A percentile compares a stretch with the other conserved stretches of the same genome.
Evolutionary conservation across 1,140 invertebrate genomes (phyloP).

Genomic region (Platyscapa corneri): DNA sequence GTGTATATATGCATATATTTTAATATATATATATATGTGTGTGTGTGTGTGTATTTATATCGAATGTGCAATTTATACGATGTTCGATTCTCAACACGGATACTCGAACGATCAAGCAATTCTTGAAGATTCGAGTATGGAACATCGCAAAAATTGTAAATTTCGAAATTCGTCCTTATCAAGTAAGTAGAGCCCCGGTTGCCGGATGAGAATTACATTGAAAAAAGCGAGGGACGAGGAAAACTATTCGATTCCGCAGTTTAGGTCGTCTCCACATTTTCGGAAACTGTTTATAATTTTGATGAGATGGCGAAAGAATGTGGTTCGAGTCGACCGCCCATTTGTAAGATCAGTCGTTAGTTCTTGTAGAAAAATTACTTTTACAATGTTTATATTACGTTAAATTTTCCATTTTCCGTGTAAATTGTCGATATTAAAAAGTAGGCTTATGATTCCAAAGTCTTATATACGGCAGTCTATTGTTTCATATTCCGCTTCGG

Average conservation of each 20-base stretch:
- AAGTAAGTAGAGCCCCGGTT: neutral
- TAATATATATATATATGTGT: too few species aligned
- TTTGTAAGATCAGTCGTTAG: conserved; percentile 18
- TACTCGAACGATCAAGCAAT: conserved; percentile 72
- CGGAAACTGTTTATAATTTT: conserved; percentile 9
- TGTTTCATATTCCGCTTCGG: conserved; percentile 30
- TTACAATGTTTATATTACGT: conserved; percentile 18
- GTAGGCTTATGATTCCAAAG: conserved; percentile 63
- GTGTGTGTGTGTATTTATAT: too few species aligned
- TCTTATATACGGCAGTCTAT: conserved; percentile 64
- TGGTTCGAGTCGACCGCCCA: neutral
- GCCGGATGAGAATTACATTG: neutral
- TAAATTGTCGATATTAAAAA: conserved; percentile 40
- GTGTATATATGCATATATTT: too few species aligned
- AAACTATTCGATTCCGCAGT: neutral
- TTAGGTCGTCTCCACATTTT: neutral
- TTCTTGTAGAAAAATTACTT: conserved; percentile 21
- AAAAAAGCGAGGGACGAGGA: neutral
- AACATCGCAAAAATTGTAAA: conserved; percentile 63
- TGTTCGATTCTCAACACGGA: conserved; percentile 71
- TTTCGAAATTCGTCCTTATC: conserved; percentile 56
- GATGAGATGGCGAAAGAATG: neutral
- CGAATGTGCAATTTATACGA: conserved; percentile 60
- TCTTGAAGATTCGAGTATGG: conserved; percentile 73
- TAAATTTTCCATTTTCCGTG: conserved; percentile 22